These are phyloP conservation scores for Oryzias javanicus DNA, from an alignment of 2,113 vertebrate genomes.

Conservation along the genomic window DNA sequence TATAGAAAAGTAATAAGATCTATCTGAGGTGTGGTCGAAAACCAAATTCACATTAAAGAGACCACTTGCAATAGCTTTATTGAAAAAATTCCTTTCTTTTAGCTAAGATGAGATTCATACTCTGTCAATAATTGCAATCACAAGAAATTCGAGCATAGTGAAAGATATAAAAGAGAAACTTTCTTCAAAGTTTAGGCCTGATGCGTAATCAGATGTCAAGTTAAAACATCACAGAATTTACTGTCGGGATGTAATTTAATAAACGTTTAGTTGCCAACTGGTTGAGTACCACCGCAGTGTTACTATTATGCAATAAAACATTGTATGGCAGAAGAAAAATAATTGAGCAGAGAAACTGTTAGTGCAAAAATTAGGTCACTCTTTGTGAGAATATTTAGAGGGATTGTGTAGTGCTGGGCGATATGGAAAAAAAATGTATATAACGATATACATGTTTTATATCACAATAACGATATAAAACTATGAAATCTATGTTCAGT, in stretches of 20 bases:
- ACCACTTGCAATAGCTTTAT: constrained; percentile 21
- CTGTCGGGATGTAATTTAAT: constrained; percentile 23
- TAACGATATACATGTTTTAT: too few relatives aligned
- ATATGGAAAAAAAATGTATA: too few relatives aligned
- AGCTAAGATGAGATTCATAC: constrained; percentile 22
- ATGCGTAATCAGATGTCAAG: constrained; percentile 30
- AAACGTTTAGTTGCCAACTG: neutral
- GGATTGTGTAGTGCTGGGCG: constrained; percentile 47
- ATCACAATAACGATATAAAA: too few relatives aligned
- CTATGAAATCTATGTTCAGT: too few relatives aligned
- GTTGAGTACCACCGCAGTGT: too few relatives aligned
- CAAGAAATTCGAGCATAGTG: constrained; percentile 37
- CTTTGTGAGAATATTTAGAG: constrained; percentile 42
- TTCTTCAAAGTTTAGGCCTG: neutral
- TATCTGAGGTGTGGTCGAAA: constrained; percentile 4
- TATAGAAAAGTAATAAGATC: neutral
- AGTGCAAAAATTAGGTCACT: constrained; percentile 13
- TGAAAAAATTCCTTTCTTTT: constrained; percentile 38
- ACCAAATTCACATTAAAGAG: too few relatives aligned
- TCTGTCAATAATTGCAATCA: constrained; percentile 36
- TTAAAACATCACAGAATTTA: constrained; percentile 22
- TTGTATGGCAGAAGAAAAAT: too few relatives aligned
- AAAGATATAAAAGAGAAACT: neutral
- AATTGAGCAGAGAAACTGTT: neutral
- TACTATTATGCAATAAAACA: too few relatives aligned